A percentile compares a stretch with the other conserved stretches of the same genome.
Conservation (phyloP, 2,113 vertebrate species). For the Paedocypris sp. region DNA sequence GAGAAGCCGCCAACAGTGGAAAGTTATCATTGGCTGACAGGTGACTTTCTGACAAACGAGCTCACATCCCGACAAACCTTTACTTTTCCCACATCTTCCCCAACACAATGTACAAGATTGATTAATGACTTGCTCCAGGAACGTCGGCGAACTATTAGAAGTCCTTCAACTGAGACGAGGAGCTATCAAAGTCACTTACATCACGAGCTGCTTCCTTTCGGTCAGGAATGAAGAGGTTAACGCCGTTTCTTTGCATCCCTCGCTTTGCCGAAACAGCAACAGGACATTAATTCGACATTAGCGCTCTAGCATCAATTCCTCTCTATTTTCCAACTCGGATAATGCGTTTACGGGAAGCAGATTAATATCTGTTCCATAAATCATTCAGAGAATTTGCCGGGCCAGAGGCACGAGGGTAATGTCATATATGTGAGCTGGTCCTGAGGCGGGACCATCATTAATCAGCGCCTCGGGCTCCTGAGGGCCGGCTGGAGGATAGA, state of each 20-base stretch:
- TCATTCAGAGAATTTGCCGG: constrained; percentile 86
- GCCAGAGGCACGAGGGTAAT: constrained; percentile 71
- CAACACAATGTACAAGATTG: constrained; percentile 14
- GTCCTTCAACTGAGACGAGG: constrained; percentile 21
- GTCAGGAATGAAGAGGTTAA: constrained; percentile 58
- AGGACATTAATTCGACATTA: constrained; percentile 78
- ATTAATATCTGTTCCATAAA: constrained; percentile 98
- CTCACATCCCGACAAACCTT: constrained; percentile 1
- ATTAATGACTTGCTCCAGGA: constrained; percentile 4
- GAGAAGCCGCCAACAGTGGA: neutral
- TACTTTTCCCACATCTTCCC: neutral
- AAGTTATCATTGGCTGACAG: constrained; percentile 15
- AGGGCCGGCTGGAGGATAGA: constrained; percentile 59
- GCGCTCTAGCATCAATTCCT: constrained; percentile 76
- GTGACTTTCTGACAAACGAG: constrained; percentile 2
- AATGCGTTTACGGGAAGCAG: constrained; percentile 91
- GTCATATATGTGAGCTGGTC: constrained; percentile 81
- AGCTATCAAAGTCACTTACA: constrained; percentile 19
- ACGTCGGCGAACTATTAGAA: constrained; percentile 4
- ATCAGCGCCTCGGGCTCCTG: constrained; percentile 68
- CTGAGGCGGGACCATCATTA: constrained; percentile 68
- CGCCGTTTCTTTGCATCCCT: constrained; percentile 59
- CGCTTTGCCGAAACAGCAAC: constrained; percentile 74
- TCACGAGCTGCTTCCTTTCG: constrained; percentile 24
- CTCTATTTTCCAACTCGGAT: constrained; percentile 71